phyloP scores from a whole-genome alignment of 1,140 invertebrate species.

The Asobara japonica region DNA sequence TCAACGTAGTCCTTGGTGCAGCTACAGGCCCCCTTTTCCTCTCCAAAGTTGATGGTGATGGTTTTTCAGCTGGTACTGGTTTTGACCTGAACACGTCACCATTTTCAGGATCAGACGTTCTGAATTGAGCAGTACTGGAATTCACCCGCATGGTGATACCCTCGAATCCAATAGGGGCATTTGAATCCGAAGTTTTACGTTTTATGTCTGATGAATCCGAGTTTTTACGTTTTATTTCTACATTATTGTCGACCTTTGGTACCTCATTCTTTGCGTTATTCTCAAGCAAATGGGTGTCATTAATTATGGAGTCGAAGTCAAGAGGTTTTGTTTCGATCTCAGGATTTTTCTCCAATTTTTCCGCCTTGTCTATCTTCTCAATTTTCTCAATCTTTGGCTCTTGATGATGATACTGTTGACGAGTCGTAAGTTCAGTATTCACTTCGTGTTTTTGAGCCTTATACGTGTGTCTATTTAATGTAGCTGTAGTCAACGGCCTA shows the following conservation, averaged over 20 bases:
- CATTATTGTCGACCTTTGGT: constrained; percentile 30
- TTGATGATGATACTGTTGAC: constrained; percentile 41
- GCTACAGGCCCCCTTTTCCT: constrained; percentile 64
- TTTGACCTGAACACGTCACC: constrained; percentile 44
- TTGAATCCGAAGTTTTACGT: constrained; percentile 35
- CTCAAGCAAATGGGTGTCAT: constrained; percentile 14
- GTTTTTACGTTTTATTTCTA: constrained; percentile 41
- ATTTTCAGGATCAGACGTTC: constrained; percentile 37
- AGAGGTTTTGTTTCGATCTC: constrained; percentile 37
- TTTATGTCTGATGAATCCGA: constrained; percentile 11
- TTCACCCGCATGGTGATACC: constrained; percentile 29
- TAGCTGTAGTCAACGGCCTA: constrained; percentile 60
- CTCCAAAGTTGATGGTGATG: constrained; percentile 52
- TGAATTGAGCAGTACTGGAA: constrained; percentile 6
- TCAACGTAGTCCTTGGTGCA: constrained; percentile 66
- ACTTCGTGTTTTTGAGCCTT: constrained; percentile 56
- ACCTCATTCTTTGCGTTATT: background rate
- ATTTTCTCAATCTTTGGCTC: constrained; percentile 28
- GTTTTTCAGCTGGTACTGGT: constrained; percentile 53
- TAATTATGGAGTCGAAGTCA: constrained; percentile 30
- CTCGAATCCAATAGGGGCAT: constrained; percentile 45
- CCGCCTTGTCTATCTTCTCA: constrained; percentile 36
- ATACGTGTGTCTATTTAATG: constrained; percentile 55
- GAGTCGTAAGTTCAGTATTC: constrained; percentile 49
- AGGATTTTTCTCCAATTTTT: constrained; percentile 22